Percentiles rank a stretch among this genome's conserved stretches.
These are phyloP conservation scores for Salvelinus sp. DNA, from an alignment of 2,113 vertebrate species.

Conservation along the genomic window DNA sequence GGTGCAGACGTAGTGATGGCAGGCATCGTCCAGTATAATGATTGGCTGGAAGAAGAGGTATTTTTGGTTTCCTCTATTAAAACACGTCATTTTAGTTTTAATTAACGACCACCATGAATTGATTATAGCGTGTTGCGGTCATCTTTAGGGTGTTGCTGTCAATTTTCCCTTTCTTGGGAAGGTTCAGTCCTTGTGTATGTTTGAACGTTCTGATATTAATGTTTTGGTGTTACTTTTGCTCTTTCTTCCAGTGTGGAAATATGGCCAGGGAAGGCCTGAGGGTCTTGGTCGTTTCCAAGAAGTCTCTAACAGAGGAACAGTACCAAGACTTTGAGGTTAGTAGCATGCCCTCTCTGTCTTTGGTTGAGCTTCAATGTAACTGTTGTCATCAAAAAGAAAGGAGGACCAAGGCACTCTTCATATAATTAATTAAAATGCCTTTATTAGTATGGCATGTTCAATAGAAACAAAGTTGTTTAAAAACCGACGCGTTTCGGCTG, in stretches of 20 bases:
- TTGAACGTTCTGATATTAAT: background rate
- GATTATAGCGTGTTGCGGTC: background rate
- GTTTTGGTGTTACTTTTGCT: conserved; percentile 15
- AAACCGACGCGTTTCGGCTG: too few species aligned
- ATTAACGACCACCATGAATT: background rate
- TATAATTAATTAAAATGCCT: too few species aligned
- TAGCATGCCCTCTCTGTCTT: background rate
- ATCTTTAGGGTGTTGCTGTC: background rate
- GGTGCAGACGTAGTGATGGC: conserved; percentile 96
- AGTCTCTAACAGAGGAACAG: conserved; percentile 92
- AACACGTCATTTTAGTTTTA: background rate
- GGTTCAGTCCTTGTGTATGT: background rate
- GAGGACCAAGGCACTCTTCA: too few species aligned
- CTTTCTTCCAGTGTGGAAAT: conserved; percentile 86
- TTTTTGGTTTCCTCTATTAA: background rate
- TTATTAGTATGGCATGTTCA: too few species aligned
- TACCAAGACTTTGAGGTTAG: conserved; percentile 96
- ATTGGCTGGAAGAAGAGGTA: conserved; percentile 98
- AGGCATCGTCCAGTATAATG: conserved; percentile 95
- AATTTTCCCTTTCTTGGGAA: background rate
- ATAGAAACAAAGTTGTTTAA: too few species aligned
- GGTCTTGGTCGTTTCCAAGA: conserved; percentile 94
- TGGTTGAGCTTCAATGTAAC: background rate
- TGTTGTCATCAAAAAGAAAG: background rate
- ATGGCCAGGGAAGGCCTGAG: conserved; percentile 97